Evolutionary conservation across 1,140 invertebrate genomes (phyloP).

Genomic region (Sycophila sp.): DNA sequence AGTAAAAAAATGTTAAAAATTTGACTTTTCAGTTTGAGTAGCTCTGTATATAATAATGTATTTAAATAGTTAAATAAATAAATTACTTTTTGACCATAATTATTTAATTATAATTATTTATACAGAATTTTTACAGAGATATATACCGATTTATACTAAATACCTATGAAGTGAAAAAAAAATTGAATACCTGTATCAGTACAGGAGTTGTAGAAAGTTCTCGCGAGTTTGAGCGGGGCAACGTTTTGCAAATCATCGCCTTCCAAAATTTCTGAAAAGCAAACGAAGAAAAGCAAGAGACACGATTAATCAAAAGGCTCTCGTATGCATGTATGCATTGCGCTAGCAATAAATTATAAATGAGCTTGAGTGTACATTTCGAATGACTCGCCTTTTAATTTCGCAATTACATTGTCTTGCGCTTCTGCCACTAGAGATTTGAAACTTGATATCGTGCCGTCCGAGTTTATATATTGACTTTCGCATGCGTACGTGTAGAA

Average conservation of each 20-base stretch:
- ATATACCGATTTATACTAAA: too few relatives aligned
- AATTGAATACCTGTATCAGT: not conserved
- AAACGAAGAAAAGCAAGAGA: not conserved
- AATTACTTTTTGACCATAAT: too few relatives aligned
- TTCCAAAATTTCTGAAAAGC: not conserved
- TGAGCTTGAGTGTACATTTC: too few relatives aligned
- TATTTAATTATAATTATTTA: not conserved
- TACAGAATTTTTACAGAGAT: not conserved
- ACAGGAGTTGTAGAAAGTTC: slow-evolving; percentile 2
- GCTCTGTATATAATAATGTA: too few relatives aligned
- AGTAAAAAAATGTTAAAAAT: too few relatives aligned
- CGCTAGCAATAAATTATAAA: too few relatives aligned
- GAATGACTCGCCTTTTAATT: slow-evolving; percentile 15
- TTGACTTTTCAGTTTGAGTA: too few relatives aligned
- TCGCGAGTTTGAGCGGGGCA: not conserved
- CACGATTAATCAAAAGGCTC: too few relatives aligned
- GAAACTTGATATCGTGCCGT: slow-evolving; percentile 5
- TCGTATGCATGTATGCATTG: too few relatives aligned
- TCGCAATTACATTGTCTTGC: slow-evolving; percentile 5
- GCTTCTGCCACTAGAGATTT: slow-evolving; percentile 9
- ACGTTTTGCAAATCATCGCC: not conserved
- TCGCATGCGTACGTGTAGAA: slow-evolving; percentile 1
- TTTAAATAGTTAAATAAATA: too few relatives aligned
- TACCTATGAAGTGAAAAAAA: not conserved
- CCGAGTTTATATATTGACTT: not conserved